A percentile compares a stretch with the other conserved stretches of the same genome.
Conservation (phyloP, 2,888 invertebrate species). For the Thyatira batis region DNA sequence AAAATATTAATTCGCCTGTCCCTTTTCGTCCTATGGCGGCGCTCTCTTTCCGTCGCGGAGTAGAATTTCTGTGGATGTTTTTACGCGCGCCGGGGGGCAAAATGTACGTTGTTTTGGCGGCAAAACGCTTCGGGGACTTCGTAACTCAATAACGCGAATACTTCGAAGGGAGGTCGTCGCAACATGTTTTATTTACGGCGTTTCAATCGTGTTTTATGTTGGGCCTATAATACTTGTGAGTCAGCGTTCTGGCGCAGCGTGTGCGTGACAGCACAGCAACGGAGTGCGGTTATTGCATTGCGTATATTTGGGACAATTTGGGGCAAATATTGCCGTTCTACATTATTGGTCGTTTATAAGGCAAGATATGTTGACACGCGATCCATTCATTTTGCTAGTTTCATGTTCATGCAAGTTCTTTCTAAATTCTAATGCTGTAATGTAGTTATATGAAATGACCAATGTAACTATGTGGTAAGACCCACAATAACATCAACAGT, state of each 20-base stretch:
- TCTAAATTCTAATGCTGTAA: no score
- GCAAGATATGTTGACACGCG: not conserved
- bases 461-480: no score
- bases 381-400: not conserved
- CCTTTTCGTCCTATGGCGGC: conserved; percentile 63
- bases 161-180: conserved; percentile 68
- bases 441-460: no score
- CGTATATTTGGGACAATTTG: conserved; percentile 13
- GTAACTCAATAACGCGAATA: conserved; percentile 80
- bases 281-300: conserved; percentile 28
- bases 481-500: no score
- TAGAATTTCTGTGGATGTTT: conserved; percentile 72
- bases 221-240: conserved; percentile 58
- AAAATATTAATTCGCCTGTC: conserved; percentile 78
- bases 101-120: conserved; percentile 82
- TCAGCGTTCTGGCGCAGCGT: conserved; percentile 53
- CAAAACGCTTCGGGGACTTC: conserved; percentile 80
- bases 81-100: conserved; percentile 81
- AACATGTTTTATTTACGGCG: conserved; percentile 81
- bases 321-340: conserved; percentile 34
- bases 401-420: no score
- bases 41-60: conserved; percentile 60
- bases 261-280: conserved; percentile 62
- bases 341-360: conserved; percentile 12
- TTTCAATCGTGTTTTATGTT: conserved; percentile 74